Conservation (phyloP, 2,113 vertebrate genomes). For the Leptosomus discolor region DNA sequence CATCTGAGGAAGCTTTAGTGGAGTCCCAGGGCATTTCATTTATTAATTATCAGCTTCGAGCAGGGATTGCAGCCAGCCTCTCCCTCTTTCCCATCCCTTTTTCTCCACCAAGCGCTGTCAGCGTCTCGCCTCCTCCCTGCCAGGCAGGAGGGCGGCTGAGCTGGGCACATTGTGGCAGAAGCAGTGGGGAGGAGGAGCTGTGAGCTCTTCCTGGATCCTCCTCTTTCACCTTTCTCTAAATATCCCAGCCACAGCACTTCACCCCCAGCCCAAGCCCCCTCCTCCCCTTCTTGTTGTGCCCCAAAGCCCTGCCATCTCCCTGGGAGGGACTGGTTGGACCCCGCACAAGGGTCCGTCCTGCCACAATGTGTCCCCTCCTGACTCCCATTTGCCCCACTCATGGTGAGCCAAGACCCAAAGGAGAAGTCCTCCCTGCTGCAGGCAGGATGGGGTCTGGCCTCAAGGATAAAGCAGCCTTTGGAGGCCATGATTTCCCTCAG, state of each 20-base stretch:
- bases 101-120: conserved; percentile 58
- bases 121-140: conserved; percentile 41
- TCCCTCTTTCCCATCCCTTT: conserved; percentile 18
- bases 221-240: neutral
- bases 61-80: conserved; percentile 41
- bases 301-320: neutral
- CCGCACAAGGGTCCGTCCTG: accelerated
- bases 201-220: neutral
- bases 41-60: conserved; percentile 85
- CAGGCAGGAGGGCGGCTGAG: conserved; percentile 23
- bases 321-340: accelerated
- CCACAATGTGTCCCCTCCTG: accelerated
- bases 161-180: neutral
- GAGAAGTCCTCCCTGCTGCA: accelerated
- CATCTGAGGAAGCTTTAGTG: conserved; percentile 81
- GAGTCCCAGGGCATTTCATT: conserved; percentile 84
- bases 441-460: accelerated
- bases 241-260: accelerated
- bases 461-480: neutral
- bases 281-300: accelerated
- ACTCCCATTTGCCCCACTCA: accelerated
- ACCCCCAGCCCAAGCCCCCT: neutral
- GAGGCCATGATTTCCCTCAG: neutral
- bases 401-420: accelerated
- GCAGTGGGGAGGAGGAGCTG: neutral